Evolutionary conservation across 2,797 vertebrate species (phyloP).

Genomic region (Rhodeus uyekii): DNA sequence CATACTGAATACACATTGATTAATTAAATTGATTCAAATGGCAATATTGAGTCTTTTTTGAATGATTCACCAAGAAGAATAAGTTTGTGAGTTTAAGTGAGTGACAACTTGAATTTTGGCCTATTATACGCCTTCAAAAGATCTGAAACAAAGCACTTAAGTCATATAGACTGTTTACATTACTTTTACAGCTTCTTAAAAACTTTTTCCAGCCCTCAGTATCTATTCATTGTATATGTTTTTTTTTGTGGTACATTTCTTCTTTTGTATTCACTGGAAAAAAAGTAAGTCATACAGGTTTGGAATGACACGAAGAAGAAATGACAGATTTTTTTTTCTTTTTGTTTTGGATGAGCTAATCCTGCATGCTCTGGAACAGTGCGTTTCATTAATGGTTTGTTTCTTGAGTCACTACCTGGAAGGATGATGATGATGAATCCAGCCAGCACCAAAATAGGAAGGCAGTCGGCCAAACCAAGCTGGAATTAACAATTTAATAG

Average conservation of each 20-base stretch:
- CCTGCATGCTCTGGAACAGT: constrained; percentile 32
- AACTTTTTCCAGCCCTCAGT: neutral
- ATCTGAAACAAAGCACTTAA: too few species aligned
- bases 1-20: too few species aligned
- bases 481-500: constrained; percentile 44
- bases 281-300: neutral
- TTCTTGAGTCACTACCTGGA: constrained; percentile 37
- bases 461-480: constrained; percentile 44
- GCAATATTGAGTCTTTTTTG: neutral
- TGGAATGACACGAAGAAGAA: neutral
- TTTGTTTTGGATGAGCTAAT: neutral
- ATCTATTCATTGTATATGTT: neutral
- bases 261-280: neutral
- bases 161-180: neutral
- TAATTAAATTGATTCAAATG: neutral
- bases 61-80: neutral
- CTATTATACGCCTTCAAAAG: neutral
- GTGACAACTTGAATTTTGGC: neutral
- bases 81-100: neutral
- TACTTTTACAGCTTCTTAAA: neutral
- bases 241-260: neutral
- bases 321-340: neutral
- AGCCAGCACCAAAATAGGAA: constrained; percentile 43
- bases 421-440: constrained; percentile 36
- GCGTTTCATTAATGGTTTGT: constrained; percentile 25